Conservation (phyloP, 2,888 invertebrate species). For the Diloba caeruleocephala region DNA sequence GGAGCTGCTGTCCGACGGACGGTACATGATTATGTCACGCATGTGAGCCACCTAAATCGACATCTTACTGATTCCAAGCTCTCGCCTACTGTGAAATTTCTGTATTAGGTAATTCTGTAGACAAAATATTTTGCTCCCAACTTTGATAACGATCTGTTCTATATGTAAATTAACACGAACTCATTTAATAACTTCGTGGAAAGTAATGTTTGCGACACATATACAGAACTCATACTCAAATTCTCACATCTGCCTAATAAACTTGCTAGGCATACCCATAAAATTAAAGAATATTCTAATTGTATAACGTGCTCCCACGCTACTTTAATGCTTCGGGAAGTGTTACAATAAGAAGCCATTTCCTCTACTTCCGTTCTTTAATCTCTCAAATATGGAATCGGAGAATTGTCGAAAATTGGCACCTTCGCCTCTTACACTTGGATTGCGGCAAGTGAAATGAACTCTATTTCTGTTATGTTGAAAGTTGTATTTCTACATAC, state of each 20-base stretch:
- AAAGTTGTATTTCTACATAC: slow-evolving; percentile 49
- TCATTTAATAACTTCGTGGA: slow-evolving; percentile 9
- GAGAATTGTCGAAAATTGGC: slow-evolving; percentile 61
- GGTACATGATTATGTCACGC: slow-evolving; percentile 87
- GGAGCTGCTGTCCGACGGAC: slow-evolving; percentile 90
- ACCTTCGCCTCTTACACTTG: slow-evolving; percentile 26
- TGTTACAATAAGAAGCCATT: slow-evolving; percentile 37
- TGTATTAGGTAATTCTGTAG: slow-evolving; percentile 5
- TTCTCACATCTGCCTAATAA: slow-evolving; percentile 1
- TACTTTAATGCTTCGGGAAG: slow-evolving; percentile 11
- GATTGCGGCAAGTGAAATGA: slow-evolving; percentile 50
- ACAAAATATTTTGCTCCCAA: slow-evolving; percentile 18
- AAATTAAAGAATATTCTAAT: slow-evolving; percentile 5
- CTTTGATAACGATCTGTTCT: slow-evolving; percentile 8
- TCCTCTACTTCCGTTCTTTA: slow-evolving; percentile 37
- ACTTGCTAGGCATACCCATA: neutral
- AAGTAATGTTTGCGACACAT: slow-evolving; percentile 1
- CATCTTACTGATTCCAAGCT: slow-evolving; percentile 53
- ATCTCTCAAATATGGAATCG: slow-evolving; percentile 51
- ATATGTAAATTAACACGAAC: neutral
- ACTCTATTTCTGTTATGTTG: slow-evolving; percentile 58
- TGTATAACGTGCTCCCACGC: slow-evolving; percentile 3
- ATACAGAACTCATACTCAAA: slow-evolving; percentile 4
- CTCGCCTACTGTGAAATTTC: slow-evolving; percentile 33
- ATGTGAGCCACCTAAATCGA: slow-evolving; percentile 75